phyloP scores from a whole-genome alignment of 2,797 vertebrate species.

The Pangasius sanitwongsei region DNA sequence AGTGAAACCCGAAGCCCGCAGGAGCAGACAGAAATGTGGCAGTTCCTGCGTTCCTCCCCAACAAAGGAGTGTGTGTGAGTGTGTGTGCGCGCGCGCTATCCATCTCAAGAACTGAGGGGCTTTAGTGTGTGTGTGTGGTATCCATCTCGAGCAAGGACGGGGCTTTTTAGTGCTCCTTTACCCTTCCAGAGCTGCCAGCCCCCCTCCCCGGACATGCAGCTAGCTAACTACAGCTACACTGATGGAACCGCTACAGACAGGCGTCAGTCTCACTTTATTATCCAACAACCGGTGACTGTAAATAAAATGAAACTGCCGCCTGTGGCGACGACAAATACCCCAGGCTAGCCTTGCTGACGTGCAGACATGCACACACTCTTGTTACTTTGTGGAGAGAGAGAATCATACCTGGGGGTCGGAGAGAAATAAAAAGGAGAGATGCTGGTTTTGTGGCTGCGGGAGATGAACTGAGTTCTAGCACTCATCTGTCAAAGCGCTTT shows the following conservation, averaged over 20 bases:
- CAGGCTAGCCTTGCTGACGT: conserved; percentile 4
- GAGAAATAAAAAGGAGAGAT: too few species aligned
- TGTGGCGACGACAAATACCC: conserved; percentile 12
- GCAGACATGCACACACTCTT: neutral
- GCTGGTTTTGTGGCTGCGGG: conserved; percentile 10
- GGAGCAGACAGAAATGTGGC: conserved; percentile 65
- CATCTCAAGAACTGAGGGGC: conserved; percentile 71
- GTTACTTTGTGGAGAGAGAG: too few species aligned
- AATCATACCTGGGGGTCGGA: too few species aligned
- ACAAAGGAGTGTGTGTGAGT: conserved; percentile 79
- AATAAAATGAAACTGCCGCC: conserved; percentile 10
- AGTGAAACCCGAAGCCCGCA: conserved; percentile 79
- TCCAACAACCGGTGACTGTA: conserved; percentile 8
- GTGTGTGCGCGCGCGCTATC: conserved; percentile 56
- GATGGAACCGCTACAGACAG: conserved; percentile 24
- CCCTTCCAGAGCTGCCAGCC: conserved; percentile 66
- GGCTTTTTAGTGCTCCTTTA: conserved; percentile 69
- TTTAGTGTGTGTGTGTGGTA: conserved; percentile 25
- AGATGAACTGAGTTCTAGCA: conserved; percentile 17
- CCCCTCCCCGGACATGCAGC: conserved; percentile 52
- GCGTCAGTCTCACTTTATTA: conserved; percentile 23
- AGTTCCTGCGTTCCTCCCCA: conserved; percentile 71
- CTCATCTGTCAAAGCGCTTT: conserved; percentile 36
- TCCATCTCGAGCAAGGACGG: conserved; percentile 33
- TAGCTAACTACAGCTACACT: conserved; percentile 12